Percentiles rank a stretch among this genome's conserved stretches.
Conservation (phyloP, 2,888 invertebrate genomes). For the Diabrotica balteata region DNA sequence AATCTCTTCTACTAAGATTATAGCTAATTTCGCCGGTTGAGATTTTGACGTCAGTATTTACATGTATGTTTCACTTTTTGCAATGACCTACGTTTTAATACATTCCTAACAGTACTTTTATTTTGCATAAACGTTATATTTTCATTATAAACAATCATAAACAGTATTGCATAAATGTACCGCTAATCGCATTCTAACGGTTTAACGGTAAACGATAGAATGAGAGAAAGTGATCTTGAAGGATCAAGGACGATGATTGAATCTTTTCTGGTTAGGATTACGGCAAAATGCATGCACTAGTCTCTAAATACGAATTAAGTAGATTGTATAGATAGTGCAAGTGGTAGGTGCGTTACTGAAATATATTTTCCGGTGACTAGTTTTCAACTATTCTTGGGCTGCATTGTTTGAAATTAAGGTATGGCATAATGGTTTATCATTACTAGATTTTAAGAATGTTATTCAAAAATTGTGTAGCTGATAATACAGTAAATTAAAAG, state of each 20-base stretch:
- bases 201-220: background rate
- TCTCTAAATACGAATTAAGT: background rate
- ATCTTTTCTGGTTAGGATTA: slow-evolving; percentile 8
- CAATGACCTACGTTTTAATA: no score
- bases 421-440: no score
- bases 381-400: no score
- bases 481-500: no score
- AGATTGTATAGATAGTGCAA: background rate
- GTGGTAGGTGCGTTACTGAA: background rate
- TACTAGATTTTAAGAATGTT: no score
- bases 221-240: slow-evolving; percentile 18
- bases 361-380: no score
- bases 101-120: background rate
- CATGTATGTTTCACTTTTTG: no score
- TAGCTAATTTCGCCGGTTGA: no score
- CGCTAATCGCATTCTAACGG: slow-evolving; percentile 4
- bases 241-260: slow-evolving; percentile 25
- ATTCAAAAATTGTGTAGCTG: no score
- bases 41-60: no score
- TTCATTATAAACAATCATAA: slow-evolving; percentile 6
- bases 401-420: no score
- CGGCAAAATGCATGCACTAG: background rate
- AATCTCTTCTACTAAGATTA: no score
- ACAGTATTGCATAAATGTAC: slow-evolving; percentile 3
- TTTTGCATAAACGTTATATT: background rate